Percentiles rank a stretch among this genome's conserved stretches.
phyloP scores from a whole-genome alignment of 2,888 invertebrate species.

The Drosophila niveifrons region DNA sequence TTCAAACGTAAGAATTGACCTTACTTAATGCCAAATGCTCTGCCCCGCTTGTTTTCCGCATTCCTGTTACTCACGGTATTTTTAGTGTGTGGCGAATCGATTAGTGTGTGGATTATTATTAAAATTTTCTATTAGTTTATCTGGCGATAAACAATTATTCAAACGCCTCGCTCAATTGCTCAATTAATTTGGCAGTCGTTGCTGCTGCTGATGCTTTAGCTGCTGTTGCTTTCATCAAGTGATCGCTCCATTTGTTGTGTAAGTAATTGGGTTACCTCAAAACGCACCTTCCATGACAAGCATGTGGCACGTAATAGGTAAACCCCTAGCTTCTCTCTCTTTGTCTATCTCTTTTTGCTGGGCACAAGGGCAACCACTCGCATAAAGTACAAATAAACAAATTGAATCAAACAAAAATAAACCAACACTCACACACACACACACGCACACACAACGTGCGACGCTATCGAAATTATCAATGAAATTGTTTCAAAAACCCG shows the following conservation, averaged over 20 bases:
- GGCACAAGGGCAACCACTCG: conserved; percentile 56
- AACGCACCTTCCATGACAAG: conserved; percentile 16
- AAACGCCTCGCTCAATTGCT: conserved; percentile 30
- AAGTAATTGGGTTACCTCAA: conserved; percentile 37
- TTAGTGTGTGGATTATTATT: conserved; percentile 21
- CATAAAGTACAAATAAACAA: conserved; percentile 58
- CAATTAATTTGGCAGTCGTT: conserved; percentile 32
- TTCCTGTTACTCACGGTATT: conserved; percentile 2
- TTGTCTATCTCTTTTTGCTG: conserved; percentile 12
- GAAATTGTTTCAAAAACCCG: conserved; percentile 61
- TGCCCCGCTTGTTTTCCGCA: conserved; percentile 10
- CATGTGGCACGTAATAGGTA: conserved; percentile 31
- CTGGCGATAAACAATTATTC: conserved; percentile 23
- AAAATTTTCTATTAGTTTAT: conserved; percentile 22
- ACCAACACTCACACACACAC: conserved; percentile 15
- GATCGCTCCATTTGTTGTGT: conserved; percentile 21
- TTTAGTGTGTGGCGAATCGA: conserved; percentile 11
- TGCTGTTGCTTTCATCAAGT: conserved; percentile 4
- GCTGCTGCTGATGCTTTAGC: background rate
- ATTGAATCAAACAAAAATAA: conserved; percentile 52
- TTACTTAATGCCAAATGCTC: conserved; percentile 17
- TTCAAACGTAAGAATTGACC: conserved; percentile 13
- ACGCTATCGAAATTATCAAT: conserved; percentile 69
- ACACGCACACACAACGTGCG: conserved; percentile 1
- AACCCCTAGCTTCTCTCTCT: background rate